These are phyloP conservation scores for Heterodera schachtii DNA, from an alignment of 1,140 invertebrate genomes.

Conservation along the genomic window DNA sequence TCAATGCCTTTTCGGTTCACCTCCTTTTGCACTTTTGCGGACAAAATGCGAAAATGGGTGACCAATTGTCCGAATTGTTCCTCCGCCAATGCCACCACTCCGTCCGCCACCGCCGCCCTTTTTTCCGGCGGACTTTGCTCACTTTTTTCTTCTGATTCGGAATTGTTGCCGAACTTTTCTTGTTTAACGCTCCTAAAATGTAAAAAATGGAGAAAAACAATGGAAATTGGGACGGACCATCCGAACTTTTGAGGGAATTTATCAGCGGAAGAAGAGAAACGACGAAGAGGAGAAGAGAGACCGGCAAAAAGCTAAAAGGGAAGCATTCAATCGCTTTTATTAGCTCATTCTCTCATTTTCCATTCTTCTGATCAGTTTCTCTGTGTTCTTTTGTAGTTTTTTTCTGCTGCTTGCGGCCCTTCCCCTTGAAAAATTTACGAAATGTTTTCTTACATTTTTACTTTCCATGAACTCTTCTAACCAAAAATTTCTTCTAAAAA, in stretches of 20 bases:
- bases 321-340: neutral
- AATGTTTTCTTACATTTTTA: too few species aligned
- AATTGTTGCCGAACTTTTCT: neutral
- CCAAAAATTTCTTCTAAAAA: too few species aligned
- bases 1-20: constrained; percentile 46
- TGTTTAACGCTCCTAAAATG: neutral
- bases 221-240: neutral
- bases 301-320: neutral
- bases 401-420: too few species aligned
- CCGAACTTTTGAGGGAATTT: neutral
- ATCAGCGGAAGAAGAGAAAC: neutral
- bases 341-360: too few species aligned
- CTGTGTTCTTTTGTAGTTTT: too few species aligned
- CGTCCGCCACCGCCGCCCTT: neutral
- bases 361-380: too few species aligned
- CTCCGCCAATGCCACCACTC: constrained; percentile 31
- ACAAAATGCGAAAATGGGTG: constrained; percentile 91
- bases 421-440: too few species aligned
- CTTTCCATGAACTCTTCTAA: too few species aligned
- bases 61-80: constrained; percentile 84
- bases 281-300: neutral
- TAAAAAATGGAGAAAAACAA: neutral
- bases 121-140: too few species aligned
- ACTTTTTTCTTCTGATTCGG: constrained; percentile 10
- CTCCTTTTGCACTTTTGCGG: constrained; percentile 67